Evolutionary conservation across 2,888 invertebrate species (phyloP).

Genomic region (Sphecodes monilicornis): DNA sequence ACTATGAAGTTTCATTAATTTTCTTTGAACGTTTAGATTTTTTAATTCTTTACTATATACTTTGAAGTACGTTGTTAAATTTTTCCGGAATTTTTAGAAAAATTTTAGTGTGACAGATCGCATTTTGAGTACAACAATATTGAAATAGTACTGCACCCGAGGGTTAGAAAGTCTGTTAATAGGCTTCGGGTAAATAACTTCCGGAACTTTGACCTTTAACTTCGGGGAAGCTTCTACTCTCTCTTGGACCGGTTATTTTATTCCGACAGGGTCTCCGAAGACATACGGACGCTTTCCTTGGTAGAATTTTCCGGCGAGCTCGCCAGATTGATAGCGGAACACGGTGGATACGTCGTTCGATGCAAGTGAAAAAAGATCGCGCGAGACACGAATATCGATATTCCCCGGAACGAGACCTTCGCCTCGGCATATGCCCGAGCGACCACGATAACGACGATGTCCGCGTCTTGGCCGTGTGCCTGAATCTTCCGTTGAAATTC

Average conservation of each 20-base stretch:
- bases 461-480: constrained; percentile 54
- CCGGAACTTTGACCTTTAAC: too few relatives aligned
- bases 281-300: background rate
- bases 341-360: constrained; percentile 46
- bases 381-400: constrained; percentile 56
- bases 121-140: too few relatives aligned
- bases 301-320: constrained; percentile 23
- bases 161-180: too few relatives aligned
- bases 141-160: too few relatives aligned
- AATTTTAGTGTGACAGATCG: background rate
- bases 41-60: too few relatives aligned
- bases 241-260: background rate
- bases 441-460: constrained; percentile 56
- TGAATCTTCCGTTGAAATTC: constrained; percentile 41
- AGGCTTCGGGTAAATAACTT: too few relatives aligned
- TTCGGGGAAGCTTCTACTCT: background rate
- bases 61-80: background rate
- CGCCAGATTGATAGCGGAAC: constrained; percentile 45
- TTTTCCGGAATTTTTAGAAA: background rate
- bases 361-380: background rate
- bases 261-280: background rate
- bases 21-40: background rate
- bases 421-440: constrained; percentile 50
- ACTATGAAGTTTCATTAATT: background rate
- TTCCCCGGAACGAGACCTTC: constrained; percentile 43